These are phyloP conservation scores for Opisthograptis luteolata DNA, from an alignment of 2,888 invertebrate genomes.

Conservation along the genomic window DNA sequence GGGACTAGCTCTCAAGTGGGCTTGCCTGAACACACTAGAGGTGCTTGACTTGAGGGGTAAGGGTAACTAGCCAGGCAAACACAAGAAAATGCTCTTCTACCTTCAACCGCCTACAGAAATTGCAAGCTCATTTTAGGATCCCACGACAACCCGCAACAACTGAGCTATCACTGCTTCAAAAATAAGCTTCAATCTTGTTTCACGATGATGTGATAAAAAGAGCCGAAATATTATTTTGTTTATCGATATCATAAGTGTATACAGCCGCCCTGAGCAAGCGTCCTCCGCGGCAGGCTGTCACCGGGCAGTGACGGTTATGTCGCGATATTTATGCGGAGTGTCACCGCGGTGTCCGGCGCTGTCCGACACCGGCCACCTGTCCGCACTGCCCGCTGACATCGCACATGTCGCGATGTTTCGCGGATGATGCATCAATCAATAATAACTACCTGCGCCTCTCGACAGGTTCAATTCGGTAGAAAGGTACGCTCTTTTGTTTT, in stretches of 20 bases:
- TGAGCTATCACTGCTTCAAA: too few relatives aligned
- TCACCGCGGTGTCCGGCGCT: neutral
- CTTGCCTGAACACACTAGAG: too few relatives aligned
- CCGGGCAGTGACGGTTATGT: slow-evolving; percentile 4
- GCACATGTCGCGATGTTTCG: slow-evolving; percentile 2
- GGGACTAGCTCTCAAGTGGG: too few relatives aligned
- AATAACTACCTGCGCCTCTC: neutral
- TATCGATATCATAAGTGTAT: slow-evolving; percentile 7
- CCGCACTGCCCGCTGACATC: neutral
- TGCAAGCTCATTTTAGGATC: too few relatives aligned
- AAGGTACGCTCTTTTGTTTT: neutral
- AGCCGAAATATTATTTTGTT: too few relatives aligned
- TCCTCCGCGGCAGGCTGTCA: slow-evolving; percentile 9
- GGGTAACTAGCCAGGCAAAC: too few relatives aligned
- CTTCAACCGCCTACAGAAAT: too few relatives aligned
- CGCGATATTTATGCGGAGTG: slow-evolving; percentile 10
- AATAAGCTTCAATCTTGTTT: too few relatives aligned
- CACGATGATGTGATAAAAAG: too few relatives aligned
- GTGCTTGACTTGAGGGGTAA: too few relatives aligned
- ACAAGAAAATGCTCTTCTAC: too few relatives aligned
- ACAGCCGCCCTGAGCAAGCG: neutral
- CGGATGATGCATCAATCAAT: slow-evolving; percentile 4
- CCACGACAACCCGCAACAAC: too few relatives aligned
- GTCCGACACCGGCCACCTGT: neutral
- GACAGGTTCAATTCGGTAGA: neutral